Conservation (phyloP, 2,113 vertebrate genomes). For the Petrocephalus microphthalmus region DNA sequence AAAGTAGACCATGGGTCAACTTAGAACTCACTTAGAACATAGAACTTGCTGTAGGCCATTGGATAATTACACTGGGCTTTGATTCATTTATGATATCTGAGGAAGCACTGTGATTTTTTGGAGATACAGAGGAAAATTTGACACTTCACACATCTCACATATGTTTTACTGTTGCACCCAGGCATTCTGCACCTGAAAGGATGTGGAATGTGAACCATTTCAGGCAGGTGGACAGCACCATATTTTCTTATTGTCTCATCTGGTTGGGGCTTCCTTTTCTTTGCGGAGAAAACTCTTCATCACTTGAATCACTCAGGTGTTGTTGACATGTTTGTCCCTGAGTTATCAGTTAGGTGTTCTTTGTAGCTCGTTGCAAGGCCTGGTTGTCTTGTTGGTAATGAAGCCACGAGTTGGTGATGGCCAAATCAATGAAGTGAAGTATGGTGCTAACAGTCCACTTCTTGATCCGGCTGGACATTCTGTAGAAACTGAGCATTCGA, state of each 20-base stretch:
- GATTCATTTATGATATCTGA: slow-evolving; percentile 8
- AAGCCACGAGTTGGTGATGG: slow-evolving; percentile 13
- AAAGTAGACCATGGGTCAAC: no score
- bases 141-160: slow-evolving; percentile 7
- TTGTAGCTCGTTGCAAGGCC: neutral
- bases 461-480: neutral
- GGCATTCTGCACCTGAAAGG: slow-evolving; percentile 5
- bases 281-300: neutral
- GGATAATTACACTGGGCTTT: no score
- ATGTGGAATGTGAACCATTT: neutral
- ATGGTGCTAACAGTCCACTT: slow-evolving; percentile 13
- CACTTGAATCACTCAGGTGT: neutral
- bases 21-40: no score
- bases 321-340: neutral
- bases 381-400: neutral
- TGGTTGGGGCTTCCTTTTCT: neutral
- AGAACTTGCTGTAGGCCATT: no score
- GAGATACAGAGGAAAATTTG: slow-evolving; percentile 4
- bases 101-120: slow-evolving; percentile 4
- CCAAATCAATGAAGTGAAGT: slow-evolving; percentile 11
- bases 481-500: neutral
- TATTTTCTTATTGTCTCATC: neutral
- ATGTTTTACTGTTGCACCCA: slow-evolving; percentile 11
- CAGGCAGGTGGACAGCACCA: slow-evolving; percentile 1
- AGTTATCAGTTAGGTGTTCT: neutral